These are phyloP conservation scores for Piaya cayana DNA, from an alignment of 2,113 vertebrate genomes.

Conservation along the genomic window DNA sequence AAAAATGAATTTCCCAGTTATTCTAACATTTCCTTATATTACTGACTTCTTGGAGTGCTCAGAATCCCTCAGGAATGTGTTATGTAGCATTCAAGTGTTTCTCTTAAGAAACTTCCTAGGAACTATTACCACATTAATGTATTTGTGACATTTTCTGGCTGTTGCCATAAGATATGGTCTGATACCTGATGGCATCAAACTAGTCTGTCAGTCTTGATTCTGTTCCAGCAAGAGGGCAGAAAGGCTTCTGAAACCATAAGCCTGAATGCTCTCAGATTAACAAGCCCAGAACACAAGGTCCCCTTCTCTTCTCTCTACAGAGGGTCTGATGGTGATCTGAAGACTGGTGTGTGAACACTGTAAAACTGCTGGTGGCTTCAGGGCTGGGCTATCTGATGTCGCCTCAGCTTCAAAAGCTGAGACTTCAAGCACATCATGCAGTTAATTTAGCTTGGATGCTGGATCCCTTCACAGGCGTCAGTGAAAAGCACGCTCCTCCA, in stretches of 20 bases:
- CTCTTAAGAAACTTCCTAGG: not conserved
- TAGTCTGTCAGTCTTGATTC: not conserved
- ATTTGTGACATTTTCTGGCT: not conserved
- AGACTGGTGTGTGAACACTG: not conserved
- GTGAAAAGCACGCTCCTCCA: fast-evolving
- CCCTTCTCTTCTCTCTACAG: not conserved
- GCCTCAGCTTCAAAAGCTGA: not conserved
- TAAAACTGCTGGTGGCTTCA: not conserved
- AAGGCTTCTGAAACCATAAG: not conserved
- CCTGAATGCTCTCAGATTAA: not conserved
- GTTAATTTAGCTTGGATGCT: not conserved
- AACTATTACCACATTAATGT: not conserved
- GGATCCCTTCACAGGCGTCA: not conserved
- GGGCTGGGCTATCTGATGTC: not conserved
- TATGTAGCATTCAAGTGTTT: not conserved
- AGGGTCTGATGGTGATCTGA: not conserved
- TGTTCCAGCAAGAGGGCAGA: not conserved
- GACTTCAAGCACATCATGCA: not conserved
- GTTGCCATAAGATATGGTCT: not conserved
- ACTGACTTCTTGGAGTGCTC: not conserved
- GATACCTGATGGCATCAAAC: not conserved
- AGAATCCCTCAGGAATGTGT: not conserved
- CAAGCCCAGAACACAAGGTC: not conserved
- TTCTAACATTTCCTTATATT: not conserved
- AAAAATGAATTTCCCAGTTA: not conserved